phyloP scores from a whole-genome alignment of 1,140 invertebrate species.

The Drosophila bocki region DNA sequence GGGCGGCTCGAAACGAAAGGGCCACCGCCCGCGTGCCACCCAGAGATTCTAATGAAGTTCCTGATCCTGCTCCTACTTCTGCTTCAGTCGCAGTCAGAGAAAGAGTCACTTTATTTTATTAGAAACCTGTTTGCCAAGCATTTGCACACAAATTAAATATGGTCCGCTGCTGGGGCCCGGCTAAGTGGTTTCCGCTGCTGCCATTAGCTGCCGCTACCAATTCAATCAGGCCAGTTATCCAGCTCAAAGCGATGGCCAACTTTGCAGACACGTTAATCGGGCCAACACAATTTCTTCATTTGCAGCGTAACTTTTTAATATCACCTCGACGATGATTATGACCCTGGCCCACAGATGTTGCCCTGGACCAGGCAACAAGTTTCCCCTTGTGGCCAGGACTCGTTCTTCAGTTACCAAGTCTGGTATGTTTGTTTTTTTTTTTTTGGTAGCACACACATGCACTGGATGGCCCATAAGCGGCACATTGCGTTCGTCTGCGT shows the following conservation, averaged over 20 bases:
- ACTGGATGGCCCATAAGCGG: slow-evolving; percentile 52
- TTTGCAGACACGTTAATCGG: slow-evolving; percentile 60
- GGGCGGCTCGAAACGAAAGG: slow-evolving; percentile 54
- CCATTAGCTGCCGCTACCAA: slow-evolving; percentile 43
- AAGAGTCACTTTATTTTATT: slow-evolving; percentile 78
- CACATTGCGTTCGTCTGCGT: slow-evolving; percentile 51
- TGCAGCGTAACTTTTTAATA: slow-evolving; percentile 59
- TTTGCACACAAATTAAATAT: slow-evolving; percentile 72
- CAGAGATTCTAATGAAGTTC: slow-evolving; percentile 71
- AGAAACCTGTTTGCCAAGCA: slow-evolving; percentile 70
- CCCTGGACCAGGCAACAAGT: slow-evolving; percentile 29
- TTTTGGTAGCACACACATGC: slow-evolving; percentile 35
- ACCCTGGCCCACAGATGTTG: slow-evolving; percentile 5
- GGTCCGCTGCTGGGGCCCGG: slow-evolving; percentile 27
- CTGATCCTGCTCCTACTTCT: not conserved
- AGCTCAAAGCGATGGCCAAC: slow-evolving; percentile 29
- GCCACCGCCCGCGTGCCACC: slow-evolving; percentile 21
- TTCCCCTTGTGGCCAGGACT: not conserved
- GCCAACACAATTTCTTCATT: slow-evolving; percentile 72
- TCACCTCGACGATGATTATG: slow-evolving; percentile 22
- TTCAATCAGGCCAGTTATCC: slow-evolving; percentile 69
- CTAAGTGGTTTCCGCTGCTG: slow-evolving; percentile 37
- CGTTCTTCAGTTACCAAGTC: not conserved
- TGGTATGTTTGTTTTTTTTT: too few species aligned
- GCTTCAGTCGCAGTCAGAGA: slow-evolving; percentile 1